phyloP scores from a whole-genome alignment of 2,113 vertebrate genomes.

The Bolborhynchus lineola region DNA sequence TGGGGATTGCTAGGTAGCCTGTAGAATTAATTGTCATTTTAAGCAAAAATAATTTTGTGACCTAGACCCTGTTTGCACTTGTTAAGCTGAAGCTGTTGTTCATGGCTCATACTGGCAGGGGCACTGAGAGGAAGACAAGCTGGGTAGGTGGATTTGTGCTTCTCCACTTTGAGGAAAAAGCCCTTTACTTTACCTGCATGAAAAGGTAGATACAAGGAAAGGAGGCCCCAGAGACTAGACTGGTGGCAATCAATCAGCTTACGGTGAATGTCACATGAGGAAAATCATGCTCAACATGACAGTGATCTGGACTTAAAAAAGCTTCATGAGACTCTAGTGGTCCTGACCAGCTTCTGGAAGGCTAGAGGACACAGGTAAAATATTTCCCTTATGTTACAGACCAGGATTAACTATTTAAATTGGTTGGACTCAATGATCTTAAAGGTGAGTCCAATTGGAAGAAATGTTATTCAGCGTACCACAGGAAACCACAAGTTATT shows the following conservation, averaged over 20 bases:
- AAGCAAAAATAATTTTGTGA: neutral
- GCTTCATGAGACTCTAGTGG: neutral
- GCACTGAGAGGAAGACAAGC: neutral
- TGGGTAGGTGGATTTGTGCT: neutral
- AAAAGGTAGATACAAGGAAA: neutral
- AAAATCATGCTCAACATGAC: neutral
- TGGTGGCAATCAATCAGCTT: neutral
- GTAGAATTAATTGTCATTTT: neutral
- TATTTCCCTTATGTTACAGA: neutral
- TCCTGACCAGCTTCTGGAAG: neutral
- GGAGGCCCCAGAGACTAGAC: neutral
- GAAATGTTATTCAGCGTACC: neutral
- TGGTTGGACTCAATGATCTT: neutral
- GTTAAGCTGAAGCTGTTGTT: neutral
- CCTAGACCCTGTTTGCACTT: neutral
- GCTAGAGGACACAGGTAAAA: neutral
- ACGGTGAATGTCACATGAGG: neutral
- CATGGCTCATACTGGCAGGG: neutral
- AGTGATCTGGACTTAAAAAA: neutral
- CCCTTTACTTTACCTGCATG: neutral
- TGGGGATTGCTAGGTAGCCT: neutral
- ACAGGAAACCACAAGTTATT: neutral
- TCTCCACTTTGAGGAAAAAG: neutral
- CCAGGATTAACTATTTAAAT: neutral
- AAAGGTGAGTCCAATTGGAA: neutral